These are phyloP conservation scores for Ciconia maguari DNA, from an alignment of 2,113 vertebrate genomes.

Conservation along the genomic window DNA sequence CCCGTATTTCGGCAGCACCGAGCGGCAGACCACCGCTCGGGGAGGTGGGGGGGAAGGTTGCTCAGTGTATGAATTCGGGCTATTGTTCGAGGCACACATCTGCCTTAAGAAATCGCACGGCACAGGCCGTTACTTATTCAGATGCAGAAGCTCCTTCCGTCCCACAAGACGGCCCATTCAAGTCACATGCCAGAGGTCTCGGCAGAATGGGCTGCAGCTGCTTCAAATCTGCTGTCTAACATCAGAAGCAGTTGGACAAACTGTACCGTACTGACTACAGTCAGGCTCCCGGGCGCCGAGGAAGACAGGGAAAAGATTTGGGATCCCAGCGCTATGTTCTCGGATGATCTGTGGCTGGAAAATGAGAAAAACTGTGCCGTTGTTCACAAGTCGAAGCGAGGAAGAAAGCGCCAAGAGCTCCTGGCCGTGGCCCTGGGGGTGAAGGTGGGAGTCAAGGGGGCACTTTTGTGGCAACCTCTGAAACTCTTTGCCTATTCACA, in stretches of 20 bases:
- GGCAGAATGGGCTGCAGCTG: conserved; percentile 82
- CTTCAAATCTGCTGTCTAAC: conserved; percentile 79
- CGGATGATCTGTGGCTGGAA: conserved; percentile 77
- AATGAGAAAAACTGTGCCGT: conserved; percentile 78
- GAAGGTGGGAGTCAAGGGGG: conserved; percentile 85
- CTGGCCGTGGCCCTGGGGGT: conserved; percentile 90
- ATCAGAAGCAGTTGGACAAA: conserved; percentile 77
- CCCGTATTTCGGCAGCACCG: conserved; percentile 2
- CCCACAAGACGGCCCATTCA: conserved; percentile 76
- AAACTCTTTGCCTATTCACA: conserved; percentile 97
- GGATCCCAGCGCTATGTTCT: conserved; percentile 73
- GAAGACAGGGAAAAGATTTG: conserved; percentile 78
- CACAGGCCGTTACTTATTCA: conserved; percentile 79
- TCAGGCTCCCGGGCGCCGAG: conserved; percentile 57
- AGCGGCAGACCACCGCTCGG: conserved; percentile 25
- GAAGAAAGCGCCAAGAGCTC: conserved; percentile 88
- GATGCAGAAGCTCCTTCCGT: conserved; percentile 80
- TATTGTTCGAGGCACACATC: conserved; percentile 89
- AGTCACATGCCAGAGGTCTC: conserved; percentile 85
- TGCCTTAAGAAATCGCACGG: conserved; percentile 78
- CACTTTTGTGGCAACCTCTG: conserved; percentile 93
- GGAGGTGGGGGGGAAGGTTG: conserved; percentile 2
- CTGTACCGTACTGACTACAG: conserved; percentile 46
- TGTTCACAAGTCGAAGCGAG: conserved; percentile 81
- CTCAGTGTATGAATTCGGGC: conserved; percentile 77